Conservation (phyloP, 2,113 vertebrate species). For the Nerophis ophidion region DNA sequence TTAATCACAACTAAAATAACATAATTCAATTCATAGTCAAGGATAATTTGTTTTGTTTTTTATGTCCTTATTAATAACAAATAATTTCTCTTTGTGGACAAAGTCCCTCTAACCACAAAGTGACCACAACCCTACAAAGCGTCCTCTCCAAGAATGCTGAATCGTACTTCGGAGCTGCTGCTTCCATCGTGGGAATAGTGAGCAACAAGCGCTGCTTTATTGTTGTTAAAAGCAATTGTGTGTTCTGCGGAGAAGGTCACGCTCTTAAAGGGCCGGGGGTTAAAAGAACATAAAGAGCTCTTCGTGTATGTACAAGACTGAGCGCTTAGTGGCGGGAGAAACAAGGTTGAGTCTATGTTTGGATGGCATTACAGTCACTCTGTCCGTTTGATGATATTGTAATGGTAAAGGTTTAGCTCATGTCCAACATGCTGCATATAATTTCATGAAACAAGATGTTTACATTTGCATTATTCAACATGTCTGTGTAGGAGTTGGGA, state of each 20-base stretch:
- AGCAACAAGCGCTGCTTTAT: conserved; percentile 27
- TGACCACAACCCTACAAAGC: neutral
- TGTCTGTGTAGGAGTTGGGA: too few relatives aligned
- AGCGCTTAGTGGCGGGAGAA: neutral
- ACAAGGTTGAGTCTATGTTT: neutral
- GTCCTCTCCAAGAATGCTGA: conserved; percentile 47
- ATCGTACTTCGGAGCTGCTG: conserved; percentile 52
- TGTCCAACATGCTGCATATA: too few relatives aligned
- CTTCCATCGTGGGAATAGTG: conserved; percentile 29
- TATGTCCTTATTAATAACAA: too few relatives aligned
- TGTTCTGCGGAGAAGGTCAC: conserved; percentile 25
- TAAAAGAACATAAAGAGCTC: conserved; percentile 11
- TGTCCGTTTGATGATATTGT: neutral
- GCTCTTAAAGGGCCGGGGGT: neutral
- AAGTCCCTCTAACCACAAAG: neutral
- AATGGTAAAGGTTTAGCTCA: too few relatives aligned
- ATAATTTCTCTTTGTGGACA: neutral
- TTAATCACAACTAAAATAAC: too few relatives aligned
- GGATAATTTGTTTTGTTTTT: too few relatives aligned
- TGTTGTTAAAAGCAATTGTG: conserved; percentile 43
- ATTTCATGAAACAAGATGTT: too few relatives aligned
- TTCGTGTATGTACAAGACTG: conserved; percentile 1
- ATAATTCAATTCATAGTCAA: too few relatives aligned
- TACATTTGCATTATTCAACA: too few relatives aligned
- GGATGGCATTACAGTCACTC: neutral